Percentiles rank a stretch among this genome's conserved stretches.
Conservation (phyloP, 2,113 vertebrate genomes). For the Dasypus novemcinctus region DNA sequence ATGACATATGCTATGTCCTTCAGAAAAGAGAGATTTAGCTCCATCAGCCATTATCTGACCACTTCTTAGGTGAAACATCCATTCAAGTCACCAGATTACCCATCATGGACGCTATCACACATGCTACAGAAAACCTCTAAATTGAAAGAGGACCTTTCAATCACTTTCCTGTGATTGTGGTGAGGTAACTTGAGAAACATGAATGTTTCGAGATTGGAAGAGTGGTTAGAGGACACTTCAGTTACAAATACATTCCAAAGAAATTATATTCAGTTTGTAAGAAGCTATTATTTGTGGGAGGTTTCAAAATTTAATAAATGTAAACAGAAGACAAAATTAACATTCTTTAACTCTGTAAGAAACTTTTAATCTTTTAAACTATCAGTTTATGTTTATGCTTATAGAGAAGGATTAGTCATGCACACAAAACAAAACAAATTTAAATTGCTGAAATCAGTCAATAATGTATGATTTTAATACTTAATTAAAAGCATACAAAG, state of each 20-base stretch:
- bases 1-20: not conserved
- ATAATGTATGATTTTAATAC: not conserved
- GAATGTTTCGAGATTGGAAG: too few relatives aligned
- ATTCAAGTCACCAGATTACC: not conserved
- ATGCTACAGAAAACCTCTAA: not conserved
- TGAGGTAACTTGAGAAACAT: too few relatives aligned
- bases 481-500: not conserved
- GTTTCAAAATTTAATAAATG: not conserved
- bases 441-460: not conserved
- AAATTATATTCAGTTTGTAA: too few relatives aligned
- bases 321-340: not conserved
- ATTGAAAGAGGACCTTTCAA: not conserved
- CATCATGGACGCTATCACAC: not conserved
- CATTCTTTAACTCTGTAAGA: not conserved
- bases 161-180: too few relatives aligned
- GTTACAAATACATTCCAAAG: too few relatives aligned
- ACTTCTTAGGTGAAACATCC: not conserved
- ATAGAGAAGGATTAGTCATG: not conserved
- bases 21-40: not conserved
- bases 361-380: not conserved
- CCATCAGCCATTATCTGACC: not conserved
- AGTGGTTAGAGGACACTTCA: too few relatives aligned
- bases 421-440: not conserved
- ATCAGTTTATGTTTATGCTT: not conserved
- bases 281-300: not conserved